phyloP scores from a whole-genome alignment of 2,888 invertebrate genomes.

The Ischnura elegans region DNA sequence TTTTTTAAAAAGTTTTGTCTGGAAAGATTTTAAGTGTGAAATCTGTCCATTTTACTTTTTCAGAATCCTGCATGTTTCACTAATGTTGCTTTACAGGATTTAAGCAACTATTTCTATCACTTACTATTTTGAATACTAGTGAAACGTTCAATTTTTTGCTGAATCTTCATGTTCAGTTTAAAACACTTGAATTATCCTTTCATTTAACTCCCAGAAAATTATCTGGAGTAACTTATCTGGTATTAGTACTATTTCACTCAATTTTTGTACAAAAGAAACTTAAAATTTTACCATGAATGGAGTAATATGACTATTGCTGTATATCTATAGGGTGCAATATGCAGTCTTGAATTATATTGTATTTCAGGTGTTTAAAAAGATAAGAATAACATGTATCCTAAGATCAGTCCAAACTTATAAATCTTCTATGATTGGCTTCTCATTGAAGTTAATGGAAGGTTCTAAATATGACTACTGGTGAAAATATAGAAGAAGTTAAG shows the following conservation, averaged over 20 bases:
- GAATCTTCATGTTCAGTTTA: not conserved
- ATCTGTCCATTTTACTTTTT: not conserved
- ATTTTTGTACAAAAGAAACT: not conserved
- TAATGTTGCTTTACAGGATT: not conserved
- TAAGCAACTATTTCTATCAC: not conserved
- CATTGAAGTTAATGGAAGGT: no score
- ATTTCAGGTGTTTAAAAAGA: constrained; percentile 33
- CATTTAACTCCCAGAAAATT: not conserved
- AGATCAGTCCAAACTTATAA: not conserved
- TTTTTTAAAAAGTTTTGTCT: not conserved
- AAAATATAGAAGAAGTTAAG: not conserved
- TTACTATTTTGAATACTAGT: not conserved
- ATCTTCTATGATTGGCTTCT: not conserved
- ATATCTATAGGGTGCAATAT: not conserved
- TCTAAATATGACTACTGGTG: not conserved
- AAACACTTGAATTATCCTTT: not conserved
- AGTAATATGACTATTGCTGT: constrained; percentile 17
- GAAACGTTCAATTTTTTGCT: not conserved
- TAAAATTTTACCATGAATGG: not conserved
- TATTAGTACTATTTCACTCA: not conserved
- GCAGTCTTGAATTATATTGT: constrained; percentile 9
- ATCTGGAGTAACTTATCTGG: not conserved
- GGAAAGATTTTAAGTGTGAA: not conserved
- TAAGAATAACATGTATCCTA: not conserved
- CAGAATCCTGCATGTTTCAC: constrained; percentile 22